Evolutionary conservation across 2,888 invertebrate species (phyloP), one percentile per base, ranked within the genome.

Genomic region (Ophioninae sp.): DNA sequence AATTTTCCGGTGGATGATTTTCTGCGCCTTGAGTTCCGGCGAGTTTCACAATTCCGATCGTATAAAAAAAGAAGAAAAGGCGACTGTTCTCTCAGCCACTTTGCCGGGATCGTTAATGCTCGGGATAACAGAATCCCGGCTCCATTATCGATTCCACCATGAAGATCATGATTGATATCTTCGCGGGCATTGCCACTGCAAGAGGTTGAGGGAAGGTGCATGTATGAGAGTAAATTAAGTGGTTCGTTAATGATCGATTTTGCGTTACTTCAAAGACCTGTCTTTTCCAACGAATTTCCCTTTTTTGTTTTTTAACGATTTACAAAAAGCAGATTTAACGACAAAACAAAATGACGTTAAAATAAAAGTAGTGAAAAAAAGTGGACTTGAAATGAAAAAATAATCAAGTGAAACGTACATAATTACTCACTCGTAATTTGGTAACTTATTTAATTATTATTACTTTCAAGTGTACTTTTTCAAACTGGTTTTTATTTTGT

Each of bases 1-100:
- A 68, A 82, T 82, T 85, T 85, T 77, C 82, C 80, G 10, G 65
- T 37, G 75, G 72, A 82, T 74, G 79, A 82, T 82, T 82, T 82
- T 61, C 72, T 79, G 10, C 51, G 23, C 56, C 77, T 51, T 68
- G 44, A 44, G 41, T 78, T 77, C 23, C 69, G 59, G 41, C 69
- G 61, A 37, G 63, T 63, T 71, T 2, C 56, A 44, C 56, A 44
- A 51, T 17, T 44, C 51, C 30, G 59, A 84, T 39, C 58, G 68
- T 41, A 68, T 41, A 58, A 67, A 30, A 30, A 69, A 73, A 30
- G 65, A 61, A 64, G 44, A 63, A 56, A 76, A 56, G 10, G 20
- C 20, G 6, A 23, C 73, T 7, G 73, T 68, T 72, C 39, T 41
- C 30, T 22, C 10, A 65, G 61, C 58, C 71, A 71, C 74, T 64